A percentile compares a stretch with the other conserved stretches of the same genome.
phyloP scores from a whole-genome alignment of 2,888 invertebrate genomes.

The Gryllus longicercus region DNA sequence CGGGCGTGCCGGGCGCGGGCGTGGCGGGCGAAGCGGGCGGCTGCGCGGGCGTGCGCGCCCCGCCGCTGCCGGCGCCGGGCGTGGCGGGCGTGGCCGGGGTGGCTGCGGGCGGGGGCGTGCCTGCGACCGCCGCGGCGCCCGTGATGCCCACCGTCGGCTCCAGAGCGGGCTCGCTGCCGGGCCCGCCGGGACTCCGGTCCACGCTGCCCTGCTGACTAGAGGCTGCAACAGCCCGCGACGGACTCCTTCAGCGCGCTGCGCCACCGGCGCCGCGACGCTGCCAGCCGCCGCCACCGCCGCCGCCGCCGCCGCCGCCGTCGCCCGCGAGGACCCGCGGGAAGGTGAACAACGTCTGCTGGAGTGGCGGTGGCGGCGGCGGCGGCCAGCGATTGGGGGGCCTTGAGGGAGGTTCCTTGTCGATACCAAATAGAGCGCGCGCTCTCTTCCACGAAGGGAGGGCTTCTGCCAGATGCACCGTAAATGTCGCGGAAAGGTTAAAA shows the following conservation, averaged over 20 bases:
- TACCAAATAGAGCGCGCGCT: too few relatives aligned
- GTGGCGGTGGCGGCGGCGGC: neutral
- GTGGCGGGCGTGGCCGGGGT: neutral
- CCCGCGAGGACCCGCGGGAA: neutral
- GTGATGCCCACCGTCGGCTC: neutral
- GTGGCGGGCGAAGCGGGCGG: slow-evolving; percentile 11
- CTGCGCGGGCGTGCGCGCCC: neutral
- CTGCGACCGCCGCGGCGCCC: neutral
- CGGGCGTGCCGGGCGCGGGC: neutral
- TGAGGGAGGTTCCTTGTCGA: too few relatives aligned
- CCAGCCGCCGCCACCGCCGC: neutral
- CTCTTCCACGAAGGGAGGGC: too few relatives aligned
- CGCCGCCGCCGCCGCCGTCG: neutral
- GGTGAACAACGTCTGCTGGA: neutral
- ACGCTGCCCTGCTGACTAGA: slow-evolving; percentile 7
- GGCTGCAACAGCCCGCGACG: neutral
- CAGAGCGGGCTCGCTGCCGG: neutral
- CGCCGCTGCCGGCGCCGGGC: neutral
- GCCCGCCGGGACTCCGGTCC: neutral
- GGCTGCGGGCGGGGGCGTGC: neutral
- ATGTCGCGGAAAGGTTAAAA: too few relatives aligned
- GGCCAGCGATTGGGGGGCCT: too few relatives aligned
- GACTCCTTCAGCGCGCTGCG: neutral
- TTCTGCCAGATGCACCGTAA: too few relatives aligned
- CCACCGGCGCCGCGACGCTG: neutral